Conservation (phyloP, 2,888 invertebrate genomes). For the Drosophila birchii region DNA sequence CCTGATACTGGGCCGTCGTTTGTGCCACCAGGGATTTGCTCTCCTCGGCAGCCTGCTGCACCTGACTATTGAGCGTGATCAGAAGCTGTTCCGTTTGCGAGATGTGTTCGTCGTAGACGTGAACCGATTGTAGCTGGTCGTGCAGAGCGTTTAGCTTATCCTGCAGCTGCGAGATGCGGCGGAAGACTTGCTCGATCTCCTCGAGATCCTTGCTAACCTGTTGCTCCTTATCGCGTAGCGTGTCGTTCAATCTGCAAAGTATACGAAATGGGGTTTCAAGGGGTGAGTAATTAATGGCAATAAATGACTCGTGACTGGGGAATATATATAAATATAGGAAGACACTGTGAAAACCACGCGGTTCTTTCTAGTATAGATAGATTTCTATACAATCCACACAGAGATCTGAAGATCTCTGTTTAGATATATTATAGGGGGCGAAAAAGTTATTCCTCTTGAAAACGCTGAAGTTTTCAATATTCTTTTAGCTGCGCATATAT, state of each 20-base stretch:
- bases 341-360: constrained; percentile 53
- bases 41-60: constrained; percentile 86
- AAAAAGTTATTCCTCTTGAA: constrained; percentile 47
- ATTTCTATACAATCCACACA: constrained; percentile 6
- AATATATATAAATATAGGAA: constrained; percentile 20
- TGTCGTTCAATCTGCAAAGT: constrained; percentile 90
- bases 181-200: constrained; percentile 90
- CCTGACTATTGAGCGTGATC: constrained; percentile 86
- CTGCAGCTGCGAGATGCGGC: constrained; percentile 89
- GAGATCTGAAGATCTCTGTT: constrained; percentile 23
- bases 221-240: constrained; percentile 90
- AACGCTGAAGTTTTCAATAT: constrained; percentile 70
- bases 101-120: constrained; percentile 92
- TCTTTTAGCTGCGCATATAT: constrained; percentile 45
- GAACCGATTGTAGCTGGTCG: constrained; percentile 89
- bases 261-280: constrained; percentile 8
- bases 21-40: constrained; percentile 87
- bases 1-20: constrained; percentile 88
- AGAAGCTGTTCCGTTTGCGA: constrained; percentile 87
- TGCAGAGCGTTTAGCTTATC: constrained; percentile 88
- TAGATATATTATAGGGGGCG: constrained; percentile 13
- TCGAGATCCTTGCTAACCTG: constrained; percentile 91
- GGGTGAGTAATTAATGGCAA: constrained; percentile 51
- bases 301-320: constrained; percentile 11
- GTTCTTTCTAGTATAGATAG: constrained; percentile 34